Conservation (phyloP, 2,113 vertebrate species). For the Syngnathoides biaculeatus region DNA sequence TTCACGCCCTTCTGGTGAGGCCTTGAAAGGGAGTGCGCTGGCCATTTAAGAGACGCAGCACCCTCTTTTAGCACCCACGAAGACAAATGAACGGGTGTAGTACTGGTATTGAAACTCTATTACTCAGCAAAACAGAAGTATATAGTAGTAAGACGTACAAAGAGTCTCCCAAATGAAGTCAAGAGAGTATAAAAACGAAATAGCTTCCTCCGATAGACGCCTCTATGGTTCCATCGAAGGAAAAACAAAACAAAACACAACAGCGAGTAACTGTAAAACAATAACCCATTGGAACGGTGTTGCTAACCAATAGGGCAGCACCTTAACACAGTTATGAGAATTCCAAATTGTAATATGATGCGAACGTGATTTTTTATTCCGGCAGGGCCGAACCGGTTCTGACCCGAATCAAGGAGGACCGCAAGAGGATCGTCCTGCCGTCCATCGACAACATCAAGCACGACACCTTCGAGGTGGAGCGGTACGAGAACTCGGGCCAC, state of each 20-base stretch:
- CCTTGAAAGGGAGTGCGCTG: neutral
- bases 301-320: neutral
- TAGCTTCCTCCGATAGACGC: no score
- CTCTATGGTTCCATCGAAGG: no score
- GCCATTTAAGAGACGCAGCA: neutral
- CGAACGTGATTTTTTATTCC: neutral
- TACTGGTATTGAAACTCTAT: no score
- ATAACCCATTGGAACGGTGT: no score
- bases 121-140: no score
- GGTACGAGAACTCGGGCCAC: constrained; percentile 92
- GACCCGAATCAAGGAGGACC: constrained; percentile 88
- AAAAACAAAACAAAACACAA: no score
- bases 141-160: no score
- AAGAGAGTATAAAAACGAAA: no score
- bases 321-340: neutral
- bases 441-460: constrained; percentile 98
- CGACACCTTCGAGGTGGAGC: constrained; percentile 91
- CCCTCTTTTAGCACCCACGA: neutral
- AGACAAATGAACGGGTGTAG: no score
- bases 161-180: no score
- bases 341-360: neutral
- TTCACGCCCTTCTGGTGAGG: constrained; percentile 94
- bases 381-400: constrained; percentile 91
- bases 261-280: no score
- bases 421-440: constrained; percentile 86